phyloP scores from a whole-genome alignment of 2,888 invertebrate genomes.

The Ecliptopera silaceata region DNA sequence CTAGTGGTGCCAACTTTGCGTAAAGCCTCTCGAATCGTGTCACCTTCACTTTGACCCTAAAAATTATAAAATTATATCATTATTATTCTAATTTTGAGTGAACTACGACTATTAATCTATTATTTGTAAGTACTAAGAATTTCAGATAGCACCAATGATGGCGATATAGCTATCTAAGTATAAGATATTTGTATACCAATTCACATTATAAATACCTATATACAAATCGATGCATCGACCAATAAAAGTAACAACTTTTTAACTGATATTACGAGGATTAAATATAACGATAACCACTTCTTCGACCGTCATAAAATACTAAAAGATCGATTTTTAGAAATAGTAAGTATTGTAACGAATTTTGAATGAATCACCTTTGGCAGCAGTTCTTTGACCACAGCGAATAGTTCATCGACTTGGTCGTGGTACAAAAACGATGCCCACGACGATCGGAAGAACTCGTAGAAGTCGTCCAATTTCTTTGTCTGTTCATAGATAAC shows the following conservation, averaged over 20 bases:
- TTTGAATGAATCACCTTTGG: constrained; percentile 57
- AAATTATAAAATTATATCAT: no score
- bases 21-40: constrained; percentile 57
- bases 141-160: no score
- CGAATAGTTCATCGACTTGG: constrained; percentile 74
- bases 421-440: constrained; percentile 85
- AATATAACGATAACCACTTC: no score
- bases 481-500: constrained; percentile 56
- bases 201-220: no score
- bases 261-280: no score
- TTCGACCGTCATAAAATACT: not conserved
- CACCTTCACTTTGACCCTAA: constrained; percentile 53
- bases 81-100: no score
- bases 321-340: not conserved
- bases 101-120: no score
- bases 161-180: no score
- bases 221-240: no score
- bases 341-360: not conserved
- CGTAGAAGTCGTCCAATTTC: constrained; percentile 85
- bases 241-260: no score
- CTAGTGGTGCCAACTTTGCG: constrained; percentile 36
- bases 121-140: no score
- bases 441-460: constrained; percentile 86
- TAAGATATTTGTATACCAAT: no score
- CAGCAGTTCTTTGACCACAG: constrained; percentile 67